These are phyloP conservation scores for Nebria salina DNA, from an alignment of 2,888 invertebrate genomes.

Conservation along the genomic window DNA sequence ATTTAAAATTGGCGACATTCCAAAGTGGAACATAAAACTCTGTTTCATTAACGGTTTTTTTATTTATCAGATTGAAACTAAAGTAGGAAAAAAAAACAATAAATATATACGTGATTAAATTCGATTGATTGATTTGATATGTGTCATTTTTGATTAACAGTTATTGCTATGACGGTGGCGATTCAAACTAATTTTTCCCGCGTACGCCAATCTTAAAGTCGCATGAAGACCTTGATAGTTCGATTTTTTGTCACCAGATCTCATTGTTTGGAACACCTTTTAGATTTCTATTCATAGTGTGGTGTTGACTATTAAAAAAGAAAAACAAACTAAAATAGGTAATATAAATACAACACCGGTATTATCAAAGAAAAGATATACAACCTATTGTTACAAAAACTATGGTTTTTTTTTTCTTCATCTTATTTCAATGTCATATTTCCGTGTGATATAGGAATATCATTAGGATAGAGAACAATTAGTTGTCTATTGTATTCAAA, in stretches of 20 bases:
- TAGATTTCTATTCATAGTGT: neutral
- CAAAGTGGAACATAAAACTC: slow-evolving; percentile 11
- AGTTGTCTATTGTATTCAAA: slow-evolving; percentile 16
- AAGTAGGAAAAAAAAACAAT: neutral
- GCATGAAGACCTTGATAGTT: too few relatives aligned
- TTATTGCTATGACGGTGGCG: neutral
- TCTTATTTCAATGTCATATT: slow-evolving; percentile 13
- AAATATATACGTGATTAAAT: slow-evolving; percentile 30
- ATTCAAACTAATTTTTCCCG: neutral
- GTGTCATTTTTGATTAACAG: neutral
- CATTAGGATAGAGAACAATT: slow-evolving; percentile 8
- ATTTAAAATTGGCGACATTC: slow-evolving; percentile 24
- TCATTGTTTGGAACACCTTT: too few relatives aligned
- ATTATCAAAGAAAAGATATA: neutral
- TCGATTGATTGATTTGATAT: slow-evolving; percentile 28
- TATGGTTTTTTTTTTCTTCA: neutral
- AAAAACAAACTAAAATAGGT: neutral
- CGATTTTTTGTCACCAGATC: too few relatives aligned
- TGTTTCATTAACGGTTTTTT: slow-evolving; percentile 11
- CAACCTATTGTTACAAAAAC: neutral
- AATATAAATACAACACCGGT: neutral
- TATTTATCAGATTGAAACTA: slow-evolving; percentile 25
- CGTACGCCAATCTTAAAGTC: too few relatives aligned
- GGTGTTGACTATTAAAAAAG: neutral
- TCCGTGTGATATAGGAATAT: slow-evolving; percentile 7